Evolutionary conservation across 2,797 vertebrate genomes (phyloP), one percentile per base, ranked within the genome.

Genomic region (Harpagifer antarcticus): DNA sequence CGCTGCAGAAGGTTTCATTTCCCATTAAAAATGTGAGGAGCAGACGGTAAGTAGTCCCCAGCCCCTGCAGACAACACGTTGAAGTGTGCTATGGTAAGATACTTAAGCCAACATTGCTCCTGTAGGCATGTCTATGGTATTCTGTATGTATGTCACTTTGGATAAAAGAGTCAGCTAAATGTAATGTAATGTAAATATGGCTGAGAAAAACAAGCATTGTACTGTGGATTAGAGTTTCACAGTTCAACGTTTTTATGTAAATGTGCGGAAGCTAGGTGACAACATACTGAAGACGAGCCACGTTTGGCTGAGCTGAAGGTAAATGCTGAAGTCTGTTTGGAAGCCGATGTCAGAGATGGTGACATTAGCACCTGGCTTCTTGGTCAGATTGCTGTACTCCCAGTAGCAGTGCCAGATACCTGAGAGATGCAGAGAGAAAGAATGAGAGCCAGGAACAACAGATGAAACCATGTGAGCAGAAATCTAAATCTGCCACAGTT

Each of bases 281-380:
- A 49, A 82, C 97, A 92, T 94, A 99, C 98, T 96, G 93, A 99
- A 96, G 64, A 95, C 82, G 63, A 99, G 93, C 98, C 98, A 99
- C 4, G 97, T 98, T 85, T 99, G 96, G 72, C 95, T 96, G 90
- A 97, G 94, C 71, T 96, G 93, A 73, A 99, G 94, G 85, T 98
- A 98, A 79, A 97, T 88, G 65, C 93, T 93, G 91, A 99, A 94
- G 88, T 97, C 96, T 8, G 95, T 95, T 90, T 98, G 97, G 86
- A 99, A 95, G 72, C 98, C 97, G 8, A 97, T 93, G 60, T 97
- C 95, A 17, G 96, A 97, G 80, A 98, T 89, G 78, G 95, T 95
- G 82, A 96, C 80, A 6, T 96, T 93, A 63, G 95, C 88, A 5
- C 94, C 93, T 13, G 96, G 93, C 75, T 94, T 95, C 61, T 87